phyloP scores from a whole-genome alignment of 2,113 vertebrate genomes.

The Petroica traversi region DNA sequence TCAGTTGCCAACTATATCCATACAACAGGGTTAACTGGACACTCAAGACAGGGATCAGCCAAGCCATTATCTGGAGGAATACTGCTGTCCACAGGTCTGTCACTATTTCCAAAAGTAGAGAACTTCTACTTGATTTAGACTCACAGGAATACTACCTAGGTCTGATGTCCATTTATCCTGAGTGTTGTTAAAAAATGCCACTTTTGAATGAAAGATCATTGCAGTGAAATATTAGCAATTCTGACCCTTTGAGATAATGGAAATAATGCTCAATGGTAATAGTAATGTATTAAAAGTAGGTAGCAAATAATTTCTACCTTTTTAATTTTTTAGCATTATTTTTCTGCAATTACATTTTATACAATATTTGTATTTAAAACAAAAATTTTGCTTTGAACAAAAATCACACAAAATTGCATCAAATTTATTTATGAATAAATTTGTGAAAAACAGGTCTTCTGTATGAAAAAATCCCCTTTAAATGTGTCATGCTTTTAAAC shows the following conservation, averaged over 20 bases:
- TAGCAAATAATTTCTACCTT: background rate
- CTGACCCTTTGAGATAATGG: background rate
- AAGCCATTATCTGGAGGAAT: background rate
- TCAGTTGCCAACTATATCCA: background rate
- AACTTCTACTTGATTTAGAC: background rate
- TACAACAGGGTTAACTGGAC: background rate
- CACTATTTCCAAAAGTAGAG: background rate
- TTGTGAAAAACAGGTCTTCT: background rate
- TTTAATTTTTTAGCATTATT: background rate
- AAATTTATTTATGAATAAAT: background rate
- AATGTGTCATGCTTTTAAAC: background rate
- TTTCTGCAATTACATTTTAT: background rate
- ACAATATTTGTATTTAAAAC: background rate
- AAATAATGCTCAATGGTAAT: background rate
- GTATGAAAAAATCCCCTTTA: background rate
- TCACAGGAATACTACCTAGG: background rate
- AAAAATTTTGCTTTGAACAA: background rate
- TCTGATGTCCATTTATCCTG: background rate
- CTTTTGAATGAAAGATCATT: background rate
- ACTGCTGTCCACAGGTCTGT: background rate
- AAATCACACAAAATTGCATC: rapidly evolving
- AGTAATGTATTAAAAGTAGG: background rate
- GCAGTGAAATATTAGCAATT: background rate
- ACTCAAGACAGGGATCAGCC: background rate
- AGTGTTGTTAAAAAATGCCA: background rate